These are phyloP conservation scores for Nannoperca obscura DNA, from an alignment of 2,797 vertebrate species.

Conservation along the genomic window DNA sequence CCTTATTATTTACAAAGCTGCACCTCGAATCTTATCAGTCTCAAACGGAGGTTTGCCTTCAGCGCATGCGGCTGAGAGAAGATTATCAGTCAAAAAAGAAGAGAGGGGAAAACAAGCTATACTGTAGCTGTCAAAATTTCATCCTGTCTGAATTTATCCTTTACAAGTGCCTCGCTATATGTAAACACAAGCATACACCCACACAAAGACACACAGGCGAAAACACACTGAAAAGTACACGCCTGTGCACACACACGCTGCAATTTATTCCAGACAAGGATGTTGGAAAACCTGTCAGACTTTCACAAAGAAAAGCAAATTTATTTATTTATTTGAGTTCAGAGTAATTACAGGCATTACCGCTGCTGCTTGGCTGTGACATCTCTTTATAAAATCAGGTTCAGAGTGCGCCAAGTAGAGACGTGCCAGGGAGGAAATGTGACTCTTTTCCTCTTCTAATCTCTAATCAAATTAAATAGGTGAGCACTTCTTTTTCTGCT, in stretches of 20 bases:
- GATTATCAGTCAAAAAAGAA: slow-evolving; percentile 78
- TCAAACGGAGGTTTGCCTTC: slow-evolving; percentile 72
- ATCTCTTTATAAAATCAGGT: slow-evolving; percentile 87
- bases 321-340: slow-evolving; percentile 90
- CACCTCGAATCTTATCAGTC: slow-evolving; percentile 77
- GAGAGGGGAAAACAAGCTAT: slow-evolving; percentile 73
- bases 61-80: slow-evolving; percentile 62
- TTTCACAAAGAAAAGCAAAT: slow-evolving; percentile 83
- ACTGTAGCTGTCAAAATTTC: slow-evolving; percentile 86
- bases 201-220: slow-evolving; percentile 66
- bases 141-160: slow-evolving; percentile 77
- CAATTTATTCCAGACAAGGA: slow-evolving; percentile 78
- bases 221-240: slow-evolving; percentile 60
- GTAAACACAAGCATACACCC: slow-evolving; percentile 76
- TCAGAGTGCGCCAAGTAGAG: slow-evolving; percentile 81
- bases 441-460: slow-evolving; percentile 81
- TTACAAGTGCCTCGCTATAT: slow-evolving; percentile 77
- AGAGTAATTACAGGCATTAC: slow-evolving; percentile 89
- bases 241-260: slow-evolving; percentile 38
- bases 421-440: slow-evolving; percentile 79
- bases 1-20: slow-evolving; percentile 84
- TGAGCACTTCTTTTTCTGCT: slow-evolving; percentile 64
- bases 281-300: slow-evolving; percentile 88
- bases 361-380: slow-evolving; percentile 79
- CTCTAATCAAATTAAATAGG: slow-evolving; percentile 87